Base-by-base conservation (phyloP, 2,797 vertebrate species). In the Enteromius mattozi region DNA sequence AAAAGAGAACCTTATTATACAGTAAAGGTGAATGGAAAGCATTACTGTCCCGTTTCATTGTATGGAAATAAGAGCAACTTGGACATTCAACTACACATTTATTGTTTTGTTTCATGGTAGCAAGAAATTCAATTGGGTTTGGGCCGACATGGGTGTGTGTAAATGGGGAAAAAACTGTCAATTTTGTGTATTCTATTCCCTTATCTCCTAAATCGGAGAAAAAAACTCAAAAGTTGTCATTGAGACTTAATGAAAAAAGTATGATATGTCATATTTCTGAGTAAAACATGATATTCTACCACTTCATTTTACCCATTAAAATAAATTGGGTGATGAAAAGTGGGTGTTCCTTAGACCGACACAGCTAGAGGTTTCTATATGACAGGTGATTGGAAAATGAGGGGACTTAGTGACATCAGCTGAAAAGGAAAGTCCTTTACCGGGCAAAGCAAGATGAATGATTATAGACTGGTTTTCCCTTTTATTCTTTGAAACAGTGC, bases 371-470 rank as follows among this genome's bases (percentile, higher is more conserved):
- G 19, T 54, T 75, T 54, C 49, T 75, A 8, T 35, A 35, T n/a
- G 47, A 54, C 72, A 54, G 49, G 72, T 35, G 30, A 33, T 75
- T 75, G 45, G 49, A 33, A 51, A 74, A 74, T 33, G 45, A 47
- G 70, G 17, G 42, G 42, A 17, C 16, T 72, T 24, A 8, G n/a
- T 70, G 68, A 16, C 37, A 27, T 49, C 70, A 47, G 42, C 70
- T 75, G 47, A 49, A 72, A 45, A 27, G 69, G 42, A 16, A 71
- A 27, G 40, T 45, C 12, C 12, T 72, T 72, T 17, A 45, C 24
- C 40, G 17, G 40, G 6, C 13, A 6, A 45, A 27, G n/a, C n/a
- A 19, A 19, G 14, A 49, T 49, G 8, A 45, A 45, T 12, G 42
- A 13, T 45, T 45, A 24, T 37, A 68, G 33, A 37, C 30, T 68